These are phyloP conservation scores for Thalassaphorura encarpata DNA, from an alignment of 1,140 invertebrate genomes.

Conservation along the genomic window DNA sequence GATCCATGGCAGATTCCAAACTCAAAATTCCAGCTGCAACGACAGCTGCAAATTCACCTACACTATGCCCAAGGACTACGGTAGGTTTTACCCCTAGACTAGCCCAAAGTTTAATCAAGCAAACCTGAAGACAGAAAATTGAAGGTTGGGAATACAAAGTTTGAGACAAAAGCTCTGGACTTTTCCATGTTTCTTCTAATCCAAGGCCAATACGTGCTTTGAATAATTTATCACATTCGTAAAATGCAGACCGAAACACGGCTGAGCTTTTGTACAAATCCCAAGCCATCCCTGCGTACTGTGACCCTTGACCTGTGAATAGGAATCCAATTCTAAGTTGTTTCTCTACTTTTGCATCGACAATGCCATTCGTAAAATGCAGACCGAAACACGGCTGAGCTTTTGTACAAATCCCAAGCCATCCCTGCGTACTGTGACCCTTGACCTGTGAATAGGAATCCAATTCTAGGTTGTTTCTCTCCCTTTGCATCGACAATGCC, in stretches of 20 bases:
- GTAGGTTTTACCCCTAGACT: background rate
- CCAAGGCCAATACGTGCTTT: background rate
- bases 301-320: conserved; percentile 27
- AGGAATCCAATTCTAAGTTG: conserved; percentile 12
- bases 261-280: conserved; percentile 6
- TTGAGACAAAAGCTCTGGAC: background rate
- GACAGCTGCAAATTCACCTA: conserved; percentile 2
- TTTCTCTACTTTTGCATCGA: background rate
- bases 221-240: conserved; percentile 6
- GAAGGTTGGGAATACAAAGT: conserved; percentile 21
- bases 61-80: conserved; percentile 1
- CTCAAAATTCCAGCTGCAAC: background rate
- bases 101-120: background rate
- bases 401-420: conserved; percentile 12
- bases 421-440: conserved; percentile 21
- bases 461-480: background rate
- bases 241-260: conserved; percentile 10
- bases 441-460: conserved; percentile 25
- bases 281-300: conserved; percentile 17
- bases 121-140: conserved; percentile 11
- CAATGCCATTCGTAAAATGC: background rate
- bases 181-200: background rate
- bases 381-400: conserved; percentile 6
- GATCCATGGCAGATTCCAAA: conserved; percentile 1
- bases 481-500: background rate